Conservation (phyloP, 1,140 invertebrate species). For the Hypothenemus hampei region DNA sequence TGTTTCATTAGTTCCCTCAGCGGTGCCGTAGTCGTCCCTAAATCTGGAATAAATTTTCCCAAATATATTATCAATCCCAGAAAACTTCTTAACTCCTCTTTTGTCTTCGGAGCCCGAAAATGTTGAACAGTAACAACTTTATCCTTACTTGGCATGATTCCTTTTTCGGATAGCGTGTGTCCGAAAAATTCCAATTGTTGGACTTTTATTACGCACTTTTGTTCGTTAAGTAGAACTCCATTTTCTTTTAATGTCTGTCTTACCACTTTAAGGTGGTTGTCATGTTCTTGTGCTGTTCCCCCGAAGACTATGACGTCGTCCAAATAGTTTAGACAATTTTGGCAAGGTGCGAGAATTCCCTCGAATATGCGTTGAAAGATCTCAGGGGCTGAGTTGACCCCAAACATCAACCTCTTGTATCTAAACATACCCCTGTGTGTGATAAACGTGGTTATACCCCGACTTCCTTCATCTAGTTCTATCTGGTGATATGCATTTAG, state of each 20-base stretch:
- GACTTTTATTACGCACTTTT: constrained; percentile 31
- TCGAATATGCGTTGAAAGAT: constrained; percentile 25
- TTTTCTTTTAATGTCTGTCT: constrained; percentile 21
- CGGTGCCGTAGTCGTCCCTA: constrained; percentile 26
- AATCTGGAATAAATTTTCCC: constrained; percentile 31
- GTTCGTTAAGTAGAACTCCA: constrained; percentile 29
- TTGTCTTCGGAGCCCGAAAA: constrained; percentile 19
- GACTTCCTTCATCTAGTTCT: constrained; percentile 33
- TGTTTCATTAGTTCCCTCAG: constrained; percentile 28
- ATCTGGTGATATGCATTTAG: constrained; percentile 36
- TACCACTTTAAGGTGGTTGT: constrained; percentile 15
- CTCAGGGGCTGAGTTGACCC: constrained; percentile 27
- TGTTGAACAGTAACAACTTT: constrained; percentile 22
- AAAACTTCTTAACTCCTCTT: constrained; percentile 31
- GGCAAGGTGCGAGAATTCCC: constrained; percentile 6
- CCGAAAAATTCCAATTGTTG: constrained; percentile 23
- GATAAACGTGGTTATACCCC: constrained; percentile 43
- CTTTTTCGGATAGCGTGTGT: constrained; percentile 22
- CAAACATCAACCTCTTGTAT: constrained; percentile 38
- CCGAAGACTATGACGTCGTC: constrained; percentile 27
- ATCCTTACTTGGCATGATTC: constrained; percentile 21
- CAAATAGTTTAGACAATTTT: constrained; percentile 24
- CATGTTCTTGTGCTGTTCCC: constrained; percentile 10
- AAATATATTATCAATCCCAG: constrained; percentile 31
- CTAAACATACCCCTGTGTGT: constrained; percentile 40